Evolutionary conservation across 2,888 invertebrate species (phyloP).

Genomic region (Opisthograptis luteolata): DNA sequence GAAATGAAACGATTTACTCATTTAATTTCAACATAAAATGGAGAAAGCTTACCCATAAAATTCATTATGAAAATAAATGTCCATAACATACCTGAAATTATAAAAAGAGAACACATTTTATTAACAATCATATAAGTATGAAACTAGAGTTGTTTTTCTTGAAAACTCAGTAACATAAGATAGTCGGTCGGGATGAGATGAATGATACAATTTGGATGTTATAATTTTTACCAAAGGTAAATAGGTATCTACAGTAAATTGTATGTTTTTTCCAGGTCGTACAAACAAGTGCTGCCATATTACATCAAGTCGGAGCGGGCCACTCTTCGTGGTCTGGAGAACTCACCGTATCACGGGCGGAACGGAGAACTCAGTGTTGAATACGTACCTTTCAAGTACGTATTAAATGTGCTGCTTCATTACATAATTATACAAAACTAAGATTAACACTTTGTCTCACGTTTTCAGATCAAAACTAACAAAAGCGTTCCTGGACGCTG

Average conservation of each 20-base stretch:
- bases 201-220: too few relatives aligned
- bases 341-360: conserved; percentile 83
- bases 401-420: too few relatives aligned
- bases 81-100: conserved; percentile 15
- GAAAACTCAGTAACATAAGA: too few relatives aligned
- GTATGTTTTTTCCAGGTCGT: conserved; percentile 73
- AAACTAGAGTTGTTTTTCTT: too few relatives aligned
- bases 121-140: too few relatives aligned
- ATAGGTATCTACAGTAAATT: too few relatives aligned
- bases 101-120: neutral
- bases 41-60: neutral
- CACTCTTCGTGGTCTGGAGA: conserved; percentile 68
- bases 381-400: conserved; percentile 83
- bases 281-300: conserved; percentile 84
- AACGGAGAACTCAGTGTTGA: conserved; percentile 86
- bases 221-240: too few relatives aligned
- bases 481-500: conserved; percentile 87
- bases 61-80: neutral
- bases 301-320: conserved; percentile 86
- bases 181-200: too few relatives aligned
- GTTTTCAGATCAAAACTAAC: conserved; percentile 81
- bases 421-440: neutral
- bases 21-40: neutral
- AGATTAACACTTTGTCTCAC: neutral
- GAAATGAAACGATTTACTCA: too few relatives aligned